Evolutionary conservation across 1,140 invertebrate species (phyloP).

Genomic region (Drosophila simulans): DNA sequence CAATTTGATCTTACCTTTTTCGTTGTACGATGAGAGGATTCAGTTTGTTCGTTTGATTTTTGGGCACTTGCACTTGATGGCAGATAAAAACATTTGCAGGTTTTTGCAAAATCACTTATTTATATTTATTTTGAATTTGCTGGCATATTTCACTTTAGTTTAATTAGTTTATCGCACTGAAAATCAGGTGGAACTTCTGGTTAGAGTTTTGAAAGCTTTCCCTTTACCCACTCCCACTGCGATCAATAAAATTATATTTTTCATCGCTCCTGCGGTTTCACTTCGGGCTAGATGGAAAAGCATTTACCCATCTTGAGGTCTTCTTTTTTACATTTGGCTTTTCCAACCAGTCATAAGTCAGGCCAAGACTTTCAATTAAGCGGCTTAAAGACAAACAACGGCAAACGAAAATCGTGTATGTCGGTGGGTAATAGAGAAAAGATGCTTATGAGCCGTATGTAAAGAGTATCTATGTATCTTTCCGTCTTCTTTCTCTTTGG

Average conservation of each 20-base stretch:
- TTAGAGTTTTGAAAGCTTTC: slow-evolving; percentile 34
- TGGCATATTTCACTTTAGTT: slow-evolving; percentile 25
- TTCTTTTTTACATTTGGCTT: slow-evolving; percentile 38
- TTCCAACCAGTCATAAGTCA: slow-evolving; percentile 74
- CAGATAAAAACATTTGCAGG: slow-evolving; percentile 23
- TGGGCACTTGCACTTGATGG: slow-evolving; percentile 45
- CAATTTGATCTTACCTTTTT: slow-evolving; percentile 36
- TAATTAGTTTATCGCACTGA: slow-evolving; percentile 20
- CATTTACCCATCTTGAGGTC: slow-evolving; percentile 18
- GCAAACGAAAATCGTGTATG: slow-evolving; percentile 40
- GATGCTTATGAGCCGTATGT: slow-evolving; percentile 63
- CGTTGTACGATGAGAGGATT: slow-evolving; percentile 2
- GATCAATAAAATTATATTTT: slow-evolving; percentile 29
- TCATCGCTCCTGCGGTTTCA: slow-evolving; percentile 15
- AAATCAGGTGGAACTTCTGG: background rate
- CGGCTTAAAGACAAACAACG: slow-evolving; percentile 67
- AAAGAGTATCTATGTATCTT: slow-evolving; percentile 47
- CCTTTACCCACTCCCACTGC: background rate
- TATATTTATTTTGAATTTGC: background rate
- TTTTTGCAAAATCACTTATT: background rate
- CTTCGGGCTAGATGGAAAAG: slow-evolving; percentile 16
- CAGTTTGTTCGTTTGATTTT: slow-evolving; percentile 35
- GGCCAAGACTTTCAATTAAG: slow-evolving; percentile 81
- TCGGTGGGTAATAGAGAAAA: slow-evolving; percentile 62
- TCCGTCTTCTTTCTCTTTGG: slow-evolving; percentile 46